Evolutionary conservation across 2,113 vertebrate genomes (phyloP).

Genomic region (Ranitomeya variabilis): DNA sequence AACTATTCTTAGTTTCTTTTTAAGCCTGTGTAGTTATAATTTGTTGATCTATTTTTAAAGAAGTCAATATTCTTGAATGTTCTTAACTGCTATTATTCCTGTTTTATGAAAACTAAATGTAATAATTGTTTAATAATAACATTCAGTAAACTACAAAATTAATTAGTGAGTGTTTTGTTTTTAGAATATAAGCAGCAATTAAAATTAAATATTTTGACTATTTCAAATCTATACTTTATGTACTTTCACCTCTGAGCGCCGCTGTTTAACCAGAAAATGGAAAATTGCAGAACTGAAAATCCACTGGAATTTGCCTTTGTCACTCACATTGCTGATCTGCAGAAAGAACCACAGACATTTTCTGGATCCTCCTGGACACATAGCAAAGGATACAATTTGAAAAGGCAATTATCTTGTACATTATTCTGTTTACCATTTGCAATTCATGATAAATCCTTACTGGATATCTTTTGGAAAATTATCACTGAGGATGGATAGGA

Average conservation of each 20-base stretch:
- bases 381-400: neutral
- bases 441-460: neutral
- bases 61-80: no score
- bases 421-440: neutral
- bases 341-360: neutral
- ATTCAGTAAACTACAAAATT: no score
- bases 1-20: no score
- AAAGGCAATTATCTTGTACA: neutral
- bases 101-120: no score
- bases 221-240: neutral
- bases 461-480: neutral
- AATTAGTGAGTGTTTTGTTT: no score
- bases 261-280: conserved; percentile 21
- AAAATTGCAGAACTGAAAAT: conserved; percentile 30
- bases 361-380: neutral
- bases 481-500: neutral
- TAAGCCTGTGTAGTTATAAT: no score
- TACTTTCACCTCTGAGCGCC: conserved; percentile 12
- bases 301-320: neutral
- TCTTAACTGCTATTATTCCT: no score
- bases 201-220: neutral
- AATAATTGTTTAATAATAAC: no score
- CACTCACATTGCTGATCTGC: conserved; percentile 1
- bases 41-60: no score
- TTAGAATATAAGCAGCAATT: neutral